Conservation (phyloP, 2,113 vertebrate genomes). For the Sapayoa aenigma region DNA sequence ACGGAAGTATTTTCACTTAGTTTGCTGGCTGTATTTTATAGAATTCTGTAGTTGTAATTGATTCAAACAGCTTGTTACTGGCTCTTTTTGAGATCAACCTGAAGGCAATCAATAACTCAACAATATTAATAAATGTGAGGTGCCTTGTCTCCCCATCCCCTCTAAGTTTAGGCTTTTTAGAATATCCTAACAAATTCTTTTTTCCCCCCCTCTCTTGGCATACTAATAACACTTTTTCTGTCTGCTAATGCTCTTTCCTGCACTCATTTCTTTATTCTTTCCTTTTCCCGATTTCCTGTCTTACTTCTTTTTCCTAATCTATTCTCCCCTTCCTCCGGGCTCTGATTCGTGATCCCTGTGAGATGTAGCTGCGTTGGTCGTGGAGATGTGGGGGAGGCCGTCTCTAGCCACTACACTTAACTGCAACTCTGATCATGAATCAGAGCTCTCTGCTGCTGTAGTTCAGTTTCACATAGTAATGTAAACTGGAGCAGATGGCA, state of each 20-base stretch:
- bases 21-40: background rate
- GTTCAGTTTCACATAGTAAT: background rate
- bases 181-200: background rate
- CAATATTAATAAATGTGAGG: background rate
- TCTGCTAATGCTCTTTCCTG: background rate
- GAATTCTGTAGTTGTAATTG: background rate
- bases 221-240: background rate
- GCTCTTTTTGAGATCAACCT: background rate
- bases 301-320: background rate
- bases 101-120: background rate
- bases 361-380: background rate
- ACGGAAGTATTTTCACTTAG: background rate
- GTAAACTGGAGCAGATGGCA: conserved; percentile 24
- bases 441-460: background rate
- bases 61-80: background rate
- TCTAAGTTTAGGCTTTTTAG: background rate
- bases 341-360: background rate
- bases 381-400: background rate
- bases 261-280: background rate
- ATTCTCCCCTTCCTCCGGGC: fast-evolving
- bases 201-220: background rate
- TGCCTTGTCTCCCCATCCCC: background rate
- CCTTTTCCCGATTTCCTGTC: background rate
- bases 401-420: background rate
- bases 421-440: background rate